Evolutionary conservation across 2,888 invertebrate species (phyloP).

Genomic region (Apamea epomidion): DNA sequence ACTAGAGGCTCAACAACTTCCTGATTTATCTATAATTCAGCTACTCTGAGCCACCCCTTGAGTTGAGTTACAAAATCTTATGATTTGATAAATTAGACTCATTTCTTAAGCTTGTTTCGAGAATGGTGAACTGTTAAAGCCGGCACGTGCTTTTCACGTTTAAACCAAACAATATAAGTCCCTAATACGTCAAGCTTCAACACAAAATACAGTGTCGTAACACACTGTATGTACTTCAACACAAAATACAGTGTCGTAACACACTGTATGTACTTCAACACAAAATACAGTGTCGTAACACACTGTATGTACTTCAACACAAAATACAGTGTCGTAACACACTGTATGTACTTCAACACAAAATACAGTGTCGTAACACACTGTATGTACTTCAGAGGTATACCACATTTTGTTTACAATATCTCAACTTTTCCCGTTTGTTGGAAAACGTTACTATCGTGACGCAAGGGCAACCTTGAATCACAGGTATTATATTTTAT

Average conservation of each 20-base stretch:
- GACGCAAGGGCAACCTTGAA: constrained; percentile 21
- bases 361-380: constrained; percentile 21
- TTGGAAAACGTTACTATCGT: constrained; percentile 31
- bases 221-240: constrained; percentile 21
- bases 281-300: constrained; percentile 22
- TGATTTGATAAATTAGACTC: constrained; percentile 35
- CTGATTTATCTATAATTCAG: background rate
- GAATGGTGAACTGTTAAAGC: constrained; percentile 14
- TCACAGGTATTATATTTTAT: constrained; percentile 25
- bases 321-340: constrained; percentile 21
- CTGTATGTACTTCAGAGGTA: constrained; percentile 19
- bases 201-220: constrained; percentile 20
- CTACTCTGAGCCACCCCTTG: background rate
- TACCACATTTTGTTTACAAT: constrained; percentile 32
- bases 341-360: constrained; percentile 2
- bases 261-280: constrained; percentile 5
- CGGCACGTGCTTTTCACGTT: constrained; percentile 15
- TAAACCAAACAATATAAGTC: constrained; percentile 10
- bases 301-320: constrained; percentile 1
- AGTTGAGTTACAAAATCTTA: constrained; percentile 23
- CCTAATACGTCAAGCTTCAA: constrained; percentile 27
- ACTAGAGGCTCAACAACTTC: background rate
- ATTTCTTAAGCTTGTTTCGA: constrained; percentile 46
- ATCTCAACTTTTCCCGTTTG: constrained; percentile 14
- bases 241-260: constrained; percentile 20